Percentiles rank a stretch among this genome's conserved stretches.
Evolutionary conservation across 2,797 vertebrate genomes (phyloP).

Genomic region (Acanthopagrus latus): DNA sequence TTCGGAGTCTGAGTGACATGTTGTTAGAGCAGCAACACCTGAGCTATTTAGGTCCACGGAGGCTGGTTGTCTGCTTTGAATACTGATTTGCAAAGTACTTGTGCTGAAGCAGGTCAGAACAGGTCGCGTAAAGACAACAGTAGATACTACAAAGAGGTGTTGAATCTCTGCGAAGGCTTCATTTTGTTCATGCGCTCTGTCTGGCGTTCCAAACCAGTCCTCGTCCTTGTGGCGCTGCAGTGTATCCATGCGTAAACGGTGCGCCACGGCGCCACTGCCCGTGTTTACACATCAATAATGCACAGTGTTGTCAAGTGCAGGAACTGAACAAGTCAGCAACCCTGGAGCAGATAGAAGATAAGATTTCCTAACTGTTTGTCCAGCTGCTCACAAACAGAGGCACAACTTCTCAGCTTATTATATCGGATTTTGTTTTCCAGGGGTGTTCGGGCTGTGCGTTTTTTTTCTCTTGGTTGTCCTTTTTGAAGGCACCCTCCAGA

Average conservation of each 20-base stretch:
- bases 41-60: neutral
- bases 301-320: constrained; percentile 33
- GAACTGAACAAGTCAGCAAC: constrained; percentile 60
- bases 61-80: constrained; percentile 25
- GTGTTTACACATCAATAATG: constrained; percentile 76
- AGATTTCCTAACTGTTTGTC: constrained; percentile 32
- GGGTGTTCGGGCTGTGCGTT: neutral
- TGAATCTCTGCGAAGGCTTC: neutral
- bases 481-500: neutral
- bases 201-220: constrained; percentile 14
- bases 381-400: constrained; percentile 18
- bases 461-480: neutral
- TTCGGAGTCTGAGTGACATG: neutral
- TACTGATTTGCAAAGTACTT: constrained; percentile 13
- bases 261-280: constrained; percentile 13
- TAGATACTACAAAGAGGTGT: neutral
- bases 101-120: neutral
- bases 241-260: constrained; percentile 28
- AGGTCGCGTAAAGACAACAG: neutral
- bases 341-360: constrained; percentile 28
- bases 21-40: neutral
- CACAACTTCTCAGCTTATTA: neutral
- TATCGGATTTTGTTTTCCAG: constrained; percentile 4
- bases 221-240: neutral
- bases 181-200: neutral